Percentiles rank a stretch among this genome's conserved stretches.
These are phyloP conservation scores for Panthera leo DNA, from an alignment of 2,113 vertebrate species.

Conservation along the genomic window DNA sequence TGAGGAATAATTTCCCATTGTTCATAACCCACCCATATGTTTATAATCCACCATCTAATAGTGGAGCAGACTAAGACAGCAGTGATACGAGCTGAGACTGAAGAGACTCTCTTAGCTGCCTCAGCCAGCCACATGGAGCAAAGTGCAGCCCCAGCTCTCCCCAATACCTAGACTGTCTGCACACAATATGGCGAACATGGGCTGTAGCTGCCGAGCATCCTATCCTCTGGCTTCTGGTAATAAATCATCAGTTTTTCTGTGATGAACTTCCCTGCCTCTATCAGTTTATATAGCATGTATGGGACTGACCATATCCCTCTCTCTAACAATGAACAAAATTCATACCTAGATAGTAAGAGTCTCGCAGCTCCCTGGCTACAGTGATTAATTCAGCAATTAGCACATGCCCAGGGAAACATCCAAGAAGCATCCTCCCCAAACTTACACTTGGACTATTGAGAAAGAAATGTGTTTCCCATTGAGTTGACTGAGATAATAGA, in stretches of 20 bases:
- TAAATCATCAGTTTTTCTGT: background rate
- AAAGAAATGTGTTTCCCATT: background rate
- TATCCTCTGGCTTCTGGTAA: background rate
- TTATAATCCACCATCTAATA: background rate
- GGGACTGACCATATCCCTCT: background rate
- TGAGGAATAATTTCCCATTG: background rate
- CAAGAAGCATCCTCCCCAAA: background rate
- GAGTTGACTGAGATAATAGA: background rate
- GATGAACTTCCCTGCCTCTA: background rate
- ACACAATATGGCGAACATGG: background rate
- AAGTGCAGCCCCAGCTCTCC: background rate
- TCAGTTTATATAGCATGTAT: background rate
- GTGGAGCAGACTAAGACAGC: background rate
- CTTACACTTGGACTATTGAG: background rate
- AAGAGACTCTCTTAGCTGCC: background rate
- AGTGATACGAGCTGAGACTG: background rate
- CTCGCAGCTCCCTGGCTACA: background rate
- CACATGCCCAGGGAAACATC: background rate
- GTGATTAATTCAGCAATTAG: background rate
- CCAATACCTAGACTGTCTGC: fast-evolving
- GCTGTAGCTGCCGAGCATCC: background rate
- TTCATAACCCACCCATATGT: background rate
- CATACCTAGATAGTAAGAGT: background rate
- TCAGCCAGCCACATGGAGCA: background rate
- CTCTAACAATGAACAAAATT: background rate